Evolutionary conservation across 2,113 vertebrate genomes (phyloP).

Genomic region (Micromys minutus): DNA sequence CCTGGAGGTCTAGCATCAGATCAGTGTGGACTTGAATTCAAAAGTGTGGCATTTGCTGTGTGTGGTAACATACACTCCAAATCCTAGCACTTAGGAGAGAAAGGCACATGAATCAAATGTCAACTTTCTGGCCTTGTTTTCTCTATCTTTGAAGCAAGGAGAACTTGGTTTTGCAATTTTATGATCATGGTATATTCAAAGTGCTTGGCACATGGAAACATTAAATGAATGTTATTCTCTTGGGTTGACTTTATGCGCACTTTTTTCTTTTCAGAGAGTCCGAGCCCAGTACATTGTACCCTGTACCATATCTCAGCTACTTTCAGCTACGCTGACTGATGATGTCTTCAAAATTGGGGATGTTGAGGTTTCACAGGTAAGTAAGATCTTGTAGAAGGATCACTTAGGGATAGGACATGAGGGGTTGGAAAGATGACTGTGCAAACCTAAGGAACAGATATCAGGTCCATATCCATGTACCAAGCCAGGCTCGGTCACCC

Average conservation of each 20-base stretch:
- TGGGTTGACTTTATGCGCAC: background rate
- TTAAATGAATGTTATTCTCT: background rate
- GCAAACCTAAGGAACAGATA: background rate
- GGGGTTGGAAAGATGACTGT: background rate
- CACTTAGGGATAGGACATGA: background rate
- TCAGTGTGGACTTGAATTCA: background rate
- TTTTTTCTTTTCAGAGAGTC: conserved; percentile 85
- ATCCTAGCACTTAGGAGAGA: background rate
- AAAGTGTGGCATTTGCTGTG: background rate
- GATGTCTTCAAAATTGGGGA: conserved; percentile 93
- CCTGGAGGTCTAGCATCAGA: background rate
- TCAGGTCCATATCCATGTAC: background rate
- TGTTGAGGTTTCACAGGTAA: conserved; percentile 94
- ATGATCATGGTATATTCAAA: background rate
- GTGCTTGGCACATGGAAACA: background rate
- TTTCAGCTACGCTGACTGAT: conserved; percentile 90
- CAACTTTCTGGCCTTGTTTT: background rate
- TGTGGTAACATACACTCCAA: too few relatives aligned
- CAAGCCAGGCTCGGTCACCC: too few relatives aligned
- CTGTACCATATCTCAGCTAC: conserved; percentile 96
- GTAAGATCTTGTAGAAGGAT: background rate
- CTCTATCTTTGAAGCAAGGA: background rate
- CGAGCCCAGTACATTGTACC: conserved; percentile 94
- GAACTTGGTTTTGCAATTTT: background rate
- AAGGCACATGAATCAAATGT: background rate